Evolutionary conservation across 92 coral and sea anemone species (phyloP).

Genomic region (Palythoa heliodiscus): DNA sequence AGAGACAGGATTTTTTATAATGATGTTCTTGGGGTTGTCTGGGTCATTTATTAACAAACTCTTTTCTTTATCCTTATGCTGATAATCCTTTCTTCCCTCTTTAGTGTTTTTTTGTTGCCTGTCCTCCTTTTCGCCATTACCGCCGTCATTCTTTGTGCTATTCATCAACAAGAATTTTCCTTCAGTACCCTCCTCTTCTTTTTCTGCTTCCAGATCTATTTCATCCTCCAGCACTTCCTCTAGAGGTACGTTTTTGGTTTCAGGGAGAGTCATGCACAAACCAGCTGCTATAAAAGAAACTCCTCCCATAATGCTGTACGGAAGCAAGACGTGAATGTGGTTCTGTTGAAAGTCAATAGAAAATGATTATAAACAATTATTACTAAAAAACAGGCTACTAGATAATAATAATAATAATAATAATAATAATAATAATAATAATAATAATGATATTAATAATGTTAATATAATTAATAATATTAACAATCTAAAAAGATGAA

Average conservation of each 20-base stretch:
- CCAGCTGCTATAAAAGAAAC: slow-evolving; percentile 12
- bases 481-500: too few species aligned
- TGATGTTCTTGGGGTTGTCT: neutral
- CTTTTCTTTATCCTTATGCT: slow-evolving; percentile 1
- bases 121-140: neutral
- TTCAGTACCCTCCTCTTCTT: slow-evolving; percentile 4
- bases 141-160: neutral
- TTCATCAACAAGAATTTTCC: slow-evolving; percentile 5
- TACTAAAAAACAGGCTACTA: too few species aligned
- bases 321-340: slow-evolving; percentile 12
- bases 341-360: slow-evolving; percentile 11
- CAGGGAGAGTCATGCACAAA: slow-evolving; percentile 35
- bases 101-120: neutral
- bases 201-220: neutral
- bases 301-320: slow-evolving; percentile 28
- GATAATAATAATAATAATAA: too few species aligned
- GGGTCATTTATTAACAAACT: slow-evolving; percentile 1
- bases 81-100: neutral
- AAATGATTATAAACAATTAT: too few species aligned
- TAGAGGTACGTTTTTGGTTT: slow-evolving; percentile 14
- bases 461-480: too few species aligned
- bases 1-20: neutral
- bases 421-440: too few species aligned
- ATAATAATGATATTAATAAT: too few species aligned
- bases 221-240: slow-evolving; percentile 16